Evolutionary conservation across 2,888 invertebrate species (phyloP), one percentile per base, ranked within the genome.

Genomic region (Drosophila borealis): DNA sequence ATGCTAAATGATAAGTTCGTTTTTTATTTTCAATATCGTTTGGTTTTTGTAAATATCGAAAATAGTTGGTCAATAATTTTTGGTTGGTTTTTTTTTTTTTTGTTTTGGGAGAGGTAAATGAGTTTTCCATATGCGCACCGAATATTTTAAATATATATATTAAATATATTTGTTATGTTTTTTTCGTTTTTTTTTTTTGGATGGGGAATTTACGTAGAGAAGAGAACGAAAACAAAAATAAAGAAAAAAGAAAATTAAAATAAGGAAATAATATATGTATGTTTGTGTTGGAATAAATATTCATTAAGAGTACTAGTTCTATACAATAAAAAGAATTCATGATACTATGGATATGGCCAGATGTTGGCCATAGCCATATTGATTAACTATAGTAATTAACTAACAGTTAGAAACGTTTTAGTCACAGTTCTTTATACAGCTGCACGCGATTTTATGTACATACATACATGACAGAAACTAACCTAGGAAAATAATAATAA

Each of bases 1-100:
- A 80, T 90, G 91, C 93, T 92, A 91, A 82, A 81, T 78, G 79
- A 82, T 74, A 83, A 80, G 74, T 79, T 81, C 69, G 74, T 67
- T 81, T 77, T 75, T 48, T 69, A 17, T 39, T 77, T 78, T 70
- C 46, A 53, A 50, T 54, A 45, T 55, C 14, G 14, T 66, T 45
- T 17, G 59, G 14, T 64, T 48, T 21, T 60, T 48, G 34, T 51
- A 73, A 63, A 70, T 78, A 53, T 81, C 73, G 55, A 66, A 70
- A 78, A 69, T 44, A 50, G 62, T 83, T 66, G 65, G 63, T 75
- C 80, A 82, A 63, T 76, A 49, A 64, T 73, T 84, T 72, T 56
- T 44, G 39, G 29, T 53, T 17, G 62, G 60, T 60, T 33, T 29
- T 29, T 33, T 33, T 60, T 33, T 29, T 29, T 33, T 33, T 42